Evolutionary conservation across 2,888 invertebrate species (phyloP).

Genomic region (Melanchra persicariae): DNA sequence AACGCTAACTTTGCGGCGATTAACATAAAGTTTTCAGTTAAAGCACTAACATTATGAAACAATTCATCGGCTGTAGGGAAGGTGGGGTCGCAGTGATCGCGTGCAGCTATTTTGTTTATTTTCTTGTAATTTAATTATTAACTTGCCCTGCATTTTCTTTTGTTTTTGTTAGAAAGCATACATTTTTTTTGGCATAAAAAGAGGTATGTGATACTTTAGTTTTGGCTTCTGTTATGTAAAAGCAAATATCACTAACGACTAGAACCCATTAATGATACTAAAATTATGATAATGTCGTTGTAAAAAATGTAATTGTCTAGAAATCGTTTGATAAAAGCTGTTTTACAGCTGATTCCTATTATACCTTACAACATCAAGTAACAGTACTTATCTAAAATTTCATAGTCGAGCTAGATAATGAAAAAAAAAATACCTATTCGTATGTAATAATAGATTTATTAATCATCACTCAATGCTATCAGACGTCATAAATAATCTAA

Average conservation of each 20-base stretch:
- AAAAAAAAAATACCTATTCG: neutral
- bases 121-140: neutral
- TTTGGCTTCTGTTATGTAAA: too few relatives aligned
- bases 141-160: too few relatives aligned
- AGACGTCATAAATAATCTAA: constrained; percentile 21
- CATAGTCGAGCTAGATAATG: neutral
- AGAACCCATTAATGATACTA: too few relatives aligned
- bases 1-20: constrained; percentile 65
- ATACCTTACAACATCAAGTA: too few relatives aligned
- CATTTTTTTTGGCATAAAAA: too few relatives aligned
- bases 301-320: too few relatives aligned
- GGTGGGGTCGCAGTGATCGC: constrained; percentile 28
- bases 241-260: too few relatives aligned
- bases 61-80: constrained; percentile 64
- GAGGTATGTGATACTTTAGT: too few relatives aligned
- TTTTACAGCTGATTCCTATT: too few relatives aligned
- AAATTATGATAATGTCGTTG: too few relatives aligned
- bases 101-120: neutral
- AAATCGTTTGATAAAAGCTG: too few relatives aligned
- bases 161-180: too few relatives aligned
- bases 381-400: neutral
- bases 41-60: constrained; percentile 71
- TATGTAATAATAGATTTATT: neutral
- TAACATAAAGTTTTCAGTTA: constrained; percentile 72
- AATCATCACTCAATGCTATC: neutral